Conservation (phyloP, 2,113 vertebrate species). For the Elanus axillaris region DNA sequence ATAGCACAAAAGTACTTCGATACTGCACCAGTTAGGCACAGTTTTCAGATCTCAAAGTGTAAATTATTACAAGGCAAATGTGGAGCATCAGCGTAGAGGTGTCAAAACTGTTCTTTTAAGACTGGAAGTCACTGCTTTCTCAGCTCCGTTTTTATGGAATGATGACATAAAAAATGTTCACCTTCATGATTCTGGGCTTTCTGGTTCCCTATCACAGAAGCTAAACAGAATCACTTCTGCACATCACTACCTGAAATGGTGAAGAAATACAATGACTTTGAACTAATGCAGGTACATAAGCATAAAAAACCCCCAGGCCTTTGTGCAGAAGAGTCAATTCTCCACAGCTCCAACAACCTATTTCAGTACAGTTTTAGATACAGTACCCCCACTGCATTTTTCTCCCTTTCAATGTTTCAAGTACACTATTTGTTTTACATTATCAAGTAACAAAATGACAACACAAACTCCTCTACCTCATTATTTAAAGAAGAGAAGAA, state of each 20-base stretch:
- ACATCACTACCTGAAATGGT: background rate
- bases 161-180: background rate
- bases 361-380: background rate
- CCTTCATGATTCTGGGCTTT: background rate
- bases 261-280: background rate
- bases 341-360: background rate
- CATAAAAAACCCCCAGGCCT: fast-evolving
- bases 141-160: background rate
- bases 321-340: background rate
- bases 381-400: background rate
- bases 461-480: background rate
- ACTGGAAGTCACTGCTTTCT: background rate
- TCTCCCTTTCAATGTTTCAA: background rate
- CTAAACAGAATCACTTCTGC: background rate
- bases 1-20: background rate
- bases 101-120: background rate
- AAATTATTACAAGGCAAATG: background rate
- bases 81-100: background rate
- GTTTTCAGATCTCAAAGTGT: background rate
- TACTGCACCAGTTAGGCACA: background rate
- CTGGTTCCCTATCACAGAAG: background rate
- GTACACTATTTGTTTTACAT: background rate
- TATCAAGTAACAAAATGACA: background rate
- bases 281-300: background rate
- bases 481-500: background rate